Conservation (phyloP, 2,888 invertebrate species). For the Nomada lathburiana region DNA sequence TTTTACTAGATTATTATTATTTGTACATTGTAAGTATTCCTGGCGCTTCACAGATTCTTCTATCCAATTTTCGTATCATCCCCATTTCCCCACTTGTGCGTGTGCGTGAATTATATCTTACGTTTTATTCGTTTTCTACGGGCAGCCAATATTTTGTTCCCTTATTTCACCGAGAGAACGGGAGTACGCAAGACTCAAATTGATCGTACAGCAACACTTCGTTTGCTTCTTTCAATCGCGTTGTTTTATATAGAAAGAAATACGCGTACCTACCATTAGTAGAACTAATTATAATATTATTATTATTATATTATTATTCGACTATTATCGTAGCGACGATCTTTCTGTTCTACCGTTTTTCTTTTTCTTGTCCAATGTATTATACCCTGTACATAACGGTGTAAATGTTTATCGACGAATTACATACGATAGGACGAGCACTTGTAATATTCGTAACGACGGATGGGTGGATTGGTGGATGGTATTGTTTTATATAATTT, state of each 20-base stretch:
- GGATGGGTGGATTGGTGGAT: slow-evolving; percentile 65
- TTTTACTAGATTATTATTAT: slow-evolving; percentile 10
- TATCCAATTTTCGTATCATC: not conserved
- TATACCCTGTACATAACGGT: slow-evolving; percentile 78
- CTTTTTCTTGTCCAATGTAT: slow-evolving; percentile 66
- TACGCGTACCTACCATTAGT: slow-evolving; percentile 45
- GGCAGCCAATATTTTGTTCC: not conserved
- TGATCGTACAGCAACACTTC: slow-evolving; percentile 17
- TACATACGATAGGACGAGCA: slow-evolving; percentile 72
- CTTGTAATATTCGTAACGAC: slow-evolving; percentile 77
- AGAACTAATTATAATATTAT: slow-evolving; percentile 29
- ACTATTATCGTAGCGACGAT: slow-evolving; percentile 40
- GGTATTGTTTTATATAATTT: slow-evolving; percentile 58
- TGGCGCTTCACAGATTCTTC: slow-evolving; percentile 9
- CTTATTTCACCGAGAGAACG: not conserved
- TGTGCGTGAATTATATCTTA: not conserved
- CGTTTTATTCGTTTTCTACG: slow-evolving; percentile 4
- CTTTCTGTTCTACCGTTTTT: slow-evolving; percentile 42
- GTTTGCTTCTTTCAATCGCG: slow-evolving; percentile 24
- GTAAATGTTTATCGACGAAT: slow-evolving; percentile 79
- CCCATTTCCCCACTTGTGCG: not conserved
- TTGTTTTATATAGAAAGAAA: slow-evolving; percentile 18
- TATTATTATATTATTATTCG: slow-evolving; percentile 42
- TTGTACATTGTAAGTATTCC: not conserved
- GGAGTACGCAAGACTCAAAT: slow-evolving; percentile 16